These are phyloP conservation scores for Ptychoptera contaminata DNA, from an alignment of 2,888 invertebrate genomes.

Conservation along the genomic window DNA sequence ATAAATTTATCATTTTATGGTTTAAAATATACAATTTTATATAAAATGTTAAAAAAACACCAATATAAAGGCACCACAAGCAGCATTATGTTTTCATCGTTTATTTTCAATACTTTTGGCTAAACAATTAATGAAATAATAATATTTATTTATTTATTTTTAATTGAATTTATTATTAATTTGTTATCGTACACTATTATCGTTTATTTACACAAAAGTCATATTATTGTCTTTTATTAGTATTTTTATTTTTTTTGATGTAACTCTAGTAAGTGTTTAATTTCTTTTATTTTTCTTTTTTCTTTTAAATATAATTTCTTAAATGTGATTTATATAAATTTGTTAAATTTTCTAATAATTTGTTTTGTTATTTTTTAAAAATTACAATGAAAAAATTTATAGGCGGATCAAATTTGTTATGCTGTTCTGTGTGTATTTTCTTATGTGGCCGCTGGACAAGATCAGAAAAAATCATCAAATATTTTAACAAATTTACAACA, in stretches of 20 bases:
- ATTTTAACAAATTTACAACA: conserved; percentile 25
- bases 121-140: conserved; percentile 20
- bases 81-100: conserved; percentile 53
- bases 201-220: not conserved
- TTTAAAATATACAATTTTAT: conserved; percentile 9
- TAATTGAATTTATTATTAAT: not conserved
- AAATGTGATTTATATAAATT: not conserved
- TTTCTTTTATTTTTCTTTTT: not conserved
- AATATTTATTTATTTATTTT: too few relatives aligned
- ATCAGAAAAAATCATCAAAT: conserved; percentile 41
- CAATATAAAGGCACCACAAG: conserved; percentile 43
- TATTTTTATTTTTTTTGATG: not conserved
- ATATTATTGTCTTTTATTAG: conserved; percentile 3
- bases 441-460: conserved; percentile 87
- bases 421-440: conserved; percentile 98
- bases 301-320: not conserved
- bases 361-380: not conserved
- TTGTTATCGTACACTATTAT: too few relatives aligned
- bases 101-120: conserved; percentile 51
- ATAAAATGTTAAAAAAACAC: conserved; percentile 6
- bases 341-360: not conserved
- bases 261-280: not conserved
- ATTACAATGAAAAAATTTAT: conserved; percentile 18
- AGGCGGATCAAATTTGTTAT: conserved; percentile 99
- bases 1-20: not conserved